phyloP scores from a whole-genome alignment of 2,888 invertebrate genomes.

The Caenorhabditis imperialis region DNA sequence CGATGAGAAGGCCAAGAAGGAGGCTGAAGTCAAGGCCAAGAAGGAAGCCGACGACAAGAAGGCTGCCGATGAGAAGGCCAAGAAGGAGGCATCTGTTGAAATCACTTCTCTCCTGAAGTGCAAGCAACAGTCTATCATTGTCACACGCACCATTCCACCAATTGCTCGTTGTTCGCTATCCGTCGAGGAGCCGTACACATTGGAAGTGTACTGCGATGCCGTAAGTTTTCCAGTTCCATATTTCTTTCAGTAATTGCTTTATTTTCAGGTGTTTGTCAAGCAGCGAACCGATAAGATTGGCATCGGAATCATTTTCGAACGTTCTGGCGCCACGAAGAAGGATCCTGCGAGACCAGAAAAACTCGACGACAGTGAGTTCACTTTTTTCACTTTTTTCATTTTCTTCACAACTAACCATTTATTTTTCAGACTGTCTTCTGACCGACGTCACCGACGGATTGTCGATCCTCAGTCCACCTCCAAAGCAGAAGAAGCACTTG shows the following conservation, averaged over 20 bases:
- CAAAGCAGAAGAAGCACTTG: slow-evolving; percentile 48
- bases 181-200: slow-evolving; percentile 40
- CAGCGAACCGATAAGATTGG: slow-evolving; percentile 63
- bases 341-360: slow-evolving; percentile 24
- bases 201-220: slow-evolving; percentile 47
- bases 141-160: slow-evolving; percentile 15
- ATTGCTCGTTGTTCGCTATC: background rate
- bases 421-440: slow-evolving; percentile 37
- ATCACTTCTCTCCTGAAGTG: slow-evolving; percentile 20
- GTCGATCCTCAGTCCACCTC: slow-evolving; percentile 43
- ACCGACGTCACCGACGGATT: slow-evolving; percentile 54
- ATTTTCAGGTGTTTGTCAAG: slow-evolving; percentile 50
- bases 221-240: slow-evolving; percentile 7
- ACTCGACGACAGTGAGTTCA: slow-evolving; percentile 25
- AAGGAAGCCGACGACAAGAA: background rate
- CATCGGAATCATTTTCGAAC: slow-evolving; percentile 64
- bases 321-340: slow-evolving; percentile 10
- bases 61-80: slow-evolving; percentile 8
- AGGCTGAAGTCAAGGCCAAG: slow-evolving; percentile 5
- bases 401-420: too few relatives aligned
- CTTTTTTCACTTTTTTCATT: background rate
- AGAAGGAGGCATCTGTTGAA: slow-evolving; percentile 20
- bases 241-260: background rate
- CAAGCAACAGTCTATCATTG: slow-evolving; percentile 27
- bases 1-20: slow-evolving; percentile 9